phyloP scores from a whole-genome alignment of 2,888 invertebrate species.

The Ophioninae sp. region DNA sequence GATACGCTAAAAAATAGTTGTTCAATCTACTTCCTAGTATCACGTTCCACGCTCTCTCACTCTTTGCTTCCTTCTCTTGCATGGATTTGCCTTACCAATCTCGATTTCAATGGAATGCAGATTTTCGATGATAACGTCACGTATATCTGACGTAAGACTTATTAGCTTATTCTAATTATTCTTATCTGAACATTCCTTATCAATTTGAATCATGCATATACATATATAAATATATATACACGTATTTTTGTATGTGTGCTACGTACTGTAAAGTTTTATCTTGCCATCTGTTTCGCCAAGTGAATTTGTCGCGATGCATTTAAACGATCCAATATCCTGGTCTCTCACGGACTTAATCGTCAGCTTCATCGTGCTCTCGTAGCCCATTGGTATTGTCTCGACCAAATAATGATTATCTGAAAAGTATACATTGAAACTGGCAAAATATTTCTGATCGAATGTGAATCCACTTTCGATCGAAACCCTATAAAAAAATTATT shows the following conservation, averaged over 20 bases:
- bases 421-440: conserved; percentile 41
- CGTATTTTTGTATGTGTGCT: conserved; percentile 4
- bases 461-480: conserved; percentile 2
- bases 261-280: conserved; percentile 82
- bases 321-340: conserved; percentile 80
- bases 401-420: conserved; percentile 81
- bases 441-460: conserved; percentile 3
- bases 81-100: too few species aligned
- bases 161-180: background rate
- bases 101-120: too few species aligned
- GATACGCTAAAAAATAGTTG: too few species aligned
- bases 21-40: too few species aligned
- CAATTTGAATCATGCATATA: background rate
- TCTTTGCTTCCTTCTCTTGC: too few species aligned
- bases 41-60: too few species aligned
- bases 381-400: conserved; percentile 73
- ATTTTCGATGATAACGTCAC: too few species aligned
- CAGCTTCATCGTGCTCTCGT: conserved; percentile 80
- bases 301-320: conserved; percentile 82
- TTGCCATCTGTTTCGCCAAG: conserved; percentile 82
- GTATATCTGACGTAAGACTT: background rate
- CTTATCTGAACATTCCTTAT: background rate
- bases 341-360: conserved; percentile 79
- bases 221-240: background rate
- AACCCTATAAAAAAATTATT: background rate